Conservation (phyloP, 2,888 invertebrate species). For the Ennomos quercinarius region DNA sequence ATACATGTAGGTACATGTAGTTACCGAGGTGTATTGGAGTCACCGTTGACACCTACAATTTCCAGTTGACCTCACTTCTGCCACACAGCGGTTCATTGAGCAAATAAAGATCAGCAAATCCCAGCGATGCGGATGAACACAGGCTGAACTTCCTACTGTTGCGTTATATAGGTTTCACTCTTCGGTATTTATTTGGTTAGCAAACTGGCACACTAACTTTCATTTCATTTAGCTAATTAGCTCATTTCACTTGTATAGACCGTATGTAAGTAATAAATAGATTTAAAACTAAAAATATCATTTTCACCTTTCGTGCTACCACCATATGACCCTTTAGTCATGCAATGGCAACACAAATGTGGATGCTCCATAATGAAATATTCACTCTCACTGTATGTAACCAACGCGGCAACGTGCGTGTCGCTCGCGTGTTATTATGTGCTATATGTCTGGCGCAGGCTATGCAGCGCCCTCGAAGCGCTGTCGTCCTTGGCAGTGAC, state of each 20-base stretch:
- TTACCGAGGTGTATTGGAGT: not conserved
- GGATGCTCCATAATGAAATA: too few species aligned
- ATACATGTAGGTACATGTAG: too few species aligned
- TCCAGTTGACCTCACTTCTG: slow-evolving; percentile 51
- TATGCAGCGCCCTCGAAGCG: slow-evolving; percentile 30
- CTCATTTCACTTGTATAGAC: too few species aligned
- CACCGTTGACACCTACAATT: slow-evolving; percentile 9
- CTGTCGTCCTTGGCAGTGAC: slow-evolving; percentile 51
- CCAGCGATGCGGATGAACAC: slow-evolving; percentile 36
- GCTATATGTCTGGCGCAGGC: slow-evolving; percentile 18
- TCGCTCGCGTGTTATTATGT: slow-evolving; percentile 27
- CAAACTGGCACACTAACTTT: too few species aligned
- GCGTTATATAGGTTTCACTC: not conserved
- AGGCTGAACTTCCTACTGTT: slow-evolving; percentile 20
- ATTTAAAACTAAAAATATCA: too few species aligned
- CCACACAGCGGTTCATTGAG: slow-evolving; percentile 45
- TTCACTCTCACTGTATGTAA: not conserved
- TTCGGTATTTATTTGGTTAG: too few species aligned
- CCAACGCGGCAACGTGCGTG: slow-evolving; percentile 24
- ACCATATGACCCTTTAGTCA: too few species aligned
- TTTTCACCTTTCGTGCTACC: too few species aligned
- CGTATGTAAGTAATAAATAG: too few species aligned
- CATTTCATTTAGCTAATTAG: too few species aligned
- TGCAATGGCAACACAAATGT: not conserved
- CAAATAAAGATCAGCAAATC: slow-evolving; percentile 53